A percentile compares a stretch with the other conserved stretches of the same genome.
Evolutionary conservation across 2,888 invertebrate species (phyloP).

Genomic region (Siphonodentalium dalli): DNA sequence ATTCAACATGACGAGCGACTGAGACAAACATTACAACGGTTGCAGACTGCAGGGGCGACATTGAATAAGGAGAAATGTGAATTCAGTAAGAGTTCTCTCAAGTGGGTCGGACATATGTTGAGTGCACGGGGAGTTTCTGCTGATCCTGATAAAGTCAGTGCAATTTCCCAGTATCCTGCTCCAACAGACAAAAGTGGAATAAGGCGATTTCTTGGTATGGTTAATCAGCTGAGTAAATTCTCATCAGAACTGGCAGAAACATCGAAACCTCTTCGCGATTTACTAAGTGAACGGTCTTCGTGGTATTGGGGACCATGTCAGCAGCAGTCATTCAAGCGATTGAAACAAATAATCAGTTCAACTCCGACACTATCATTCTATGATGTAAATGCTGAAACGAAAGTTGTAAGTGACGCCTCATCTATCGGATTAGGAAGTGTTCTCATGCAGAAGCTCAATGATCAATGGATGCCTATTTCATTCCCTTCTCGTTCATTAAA

Average conservation of each 20-base stretch:
- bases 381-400: constrained; percentile 35
- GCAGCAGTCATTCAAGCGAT: constrained; percentile 36
- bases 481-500: constrained; percentile 56
- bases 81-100: constrained; percentile 8
- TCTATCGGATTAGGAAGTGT: constrained; percentile 54
- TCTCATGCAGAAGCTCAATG: constrained; percentile 40
- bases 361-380: constrained; percentile 51
- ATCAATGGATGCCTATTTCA: constrained; percentile 45
- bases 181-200: constrained; percentile 19
- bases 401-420: constrained; percentile 53
- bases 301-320: constrained; percentile 27
- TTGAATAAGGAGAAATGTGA: constrained; percentile 21
- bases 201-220: constrained; percentile 24
- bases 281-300: constrained; percentile 12
- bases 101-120: constrained; percentile 11
- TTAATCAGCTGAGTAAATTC: constrained; percentile 28
- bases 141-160: constrained; percentile 10
- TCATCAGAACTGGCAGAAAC: constrained; percentile 9
- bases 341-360: constrained; percentile 44
- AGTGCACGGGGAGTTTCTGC: neutral
- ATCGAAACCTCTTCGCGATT: constrained; percentile 20
- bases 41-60: constrained; percentile 12
- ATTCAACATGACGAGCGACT: constrained; percentile 21
- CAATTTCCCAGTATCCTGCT: constrained; percentile 10
- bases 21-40: constrained; percentile 2